Evolutionary conservation across 2,797 vertebrate genomes (phyloP).

Genomic region (Hyperoplus immaculatus): DNA sequence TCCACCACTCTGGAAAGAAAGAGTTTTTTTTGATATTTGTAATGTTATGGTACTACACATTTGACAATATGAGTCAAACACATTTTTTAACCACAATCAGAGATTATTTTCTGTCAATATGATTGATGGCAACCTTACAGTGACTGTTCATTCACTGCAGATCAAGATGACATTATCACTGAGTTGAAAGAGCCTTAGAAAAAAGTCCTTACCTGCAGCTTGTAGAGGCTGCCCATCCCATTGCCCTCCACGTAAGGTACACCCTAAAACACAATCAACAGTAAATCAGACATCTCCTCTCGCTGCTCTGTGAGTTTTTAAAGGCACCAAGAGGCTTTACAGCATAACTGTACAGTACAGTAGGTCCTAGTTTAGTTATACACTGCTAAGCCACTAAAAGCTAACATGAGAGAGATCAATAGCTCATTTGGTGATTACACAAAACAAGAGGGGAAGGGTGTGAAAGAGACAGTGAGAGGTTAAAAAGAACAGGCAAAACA

Average conservation of each 20-base stretch:
- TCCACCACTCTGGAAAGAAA: conserved; percentile 88
- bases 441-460: conserved; percentile 33
- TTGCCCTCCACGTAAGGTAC: conserved; percentile 90
- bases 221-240: conserved; percentile 98
- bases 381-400: conserved; percentile 74
- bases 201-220: conserved; percentile 92
- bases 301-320: conserved; percentile 29
- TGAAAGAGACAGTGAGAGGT: conserved; percentile 34
- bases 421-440: conserved; percentile 72
- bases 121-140: conserved; percentile 29
- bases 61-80: conserved; percentile 60
- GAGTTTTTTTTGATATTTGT: conserved; percentile 5
- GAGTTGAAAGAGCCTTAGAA: conserved; percentile 20
- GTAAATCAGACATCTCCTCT: conserved; percentile 47
- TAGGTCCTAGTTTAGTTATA: conserved; percentile 53
- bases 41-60: conserved; percentile 51
- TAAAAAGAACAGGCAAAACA: conserved; percentile 30
- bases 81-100: conserved; percentile 41
- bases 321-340: conserved; percentile 30
- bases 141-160: conserved; percentile 13
- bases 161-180: conserved; percentile 26
- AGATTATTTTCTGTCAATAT: conserved; percentile 16
- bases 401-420: conserved; percentile 73
- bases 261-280: conserved; percentile 85
- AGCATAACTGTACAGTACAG: conserved; percentile 63